A percentile compares a stretch with the other conserved stretches of the same genome.
Conservation (phyloP, 2,113 vertebrate species). For the Todiramphus saurophagus region DNA sequence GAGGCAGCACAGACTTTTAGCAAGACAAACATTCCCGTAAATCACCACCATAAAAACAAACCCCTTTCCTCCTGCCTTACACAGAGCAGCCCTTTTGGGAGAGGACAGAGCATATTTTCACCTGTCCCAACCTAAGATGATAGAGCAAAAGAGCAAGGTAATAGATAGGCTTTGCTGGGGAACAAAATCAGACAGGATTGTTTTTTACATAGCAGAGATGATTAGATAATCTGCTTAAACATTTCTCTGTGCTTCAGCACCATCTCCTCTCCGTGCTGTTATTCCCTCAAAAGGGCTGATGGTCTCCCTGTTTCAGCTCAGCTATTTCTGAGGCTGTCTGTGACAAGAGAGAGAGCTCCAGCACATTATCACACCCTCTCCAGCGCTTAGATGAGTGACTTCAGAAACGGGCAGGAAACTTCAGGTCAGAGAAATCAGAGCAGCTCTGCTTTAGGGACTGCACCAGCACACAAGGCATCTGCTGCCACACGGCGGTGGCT, state of each 20-base stretch:
- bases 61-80: not conserved
- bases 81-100: not conserved
- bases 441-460: not conserved
- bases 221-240: not conserved
- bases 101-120: not conserved
- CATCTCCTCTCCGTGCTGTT: fast-evolving
- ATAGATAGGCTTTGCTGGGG: not conserved
- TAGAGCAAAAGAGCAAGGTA: fast-evolving
- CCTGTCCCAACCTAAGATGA: not conserved
- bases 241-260: not conserved
- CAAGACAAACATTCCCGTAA: not conserved
- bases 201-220: not conserved
- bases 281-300: not conserved
- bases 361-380: not conserved
- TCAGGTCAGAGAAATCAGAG: not conserved
- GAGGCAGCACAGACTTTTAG: not conserved
- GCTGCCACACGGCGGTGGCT: conserved; percentile 56
- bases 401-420: not conserved
- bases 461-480: not conserved
- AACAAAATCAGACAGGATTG: not conserved
- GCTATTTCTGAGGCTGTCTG: not conserved
- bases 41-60: not conserved
- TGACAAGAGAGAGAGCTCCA: not conserved
- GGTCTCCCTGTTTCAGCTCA: not conserved
- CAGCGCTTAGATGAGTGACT: not conserved